Conservation (phyloP, 1,140 invertebrate genomes). For the Hyphantria cunea region DNA sequence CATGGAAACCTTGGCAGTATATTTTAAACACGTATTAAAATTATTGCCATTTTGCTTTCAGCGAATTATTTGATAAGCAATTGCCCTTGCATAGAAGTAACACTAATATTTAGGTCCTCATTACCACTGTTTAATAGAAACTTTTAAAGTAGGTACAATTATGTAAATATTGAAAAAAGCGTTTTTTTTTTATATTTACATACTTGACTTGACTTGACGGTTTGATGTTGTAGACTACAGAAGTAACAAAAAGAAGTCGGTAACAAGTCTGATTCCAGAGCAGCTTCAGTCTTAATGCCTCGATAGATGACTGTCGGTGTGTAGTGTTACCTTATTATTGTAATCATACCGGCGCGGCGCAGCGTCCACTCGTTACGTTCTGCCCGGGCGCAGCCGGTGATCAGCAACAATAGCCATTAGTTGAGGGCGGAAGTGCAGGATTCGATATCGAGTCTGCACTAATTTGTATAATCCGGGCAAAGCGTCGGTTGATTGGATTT, state of each 20-base stretch:
- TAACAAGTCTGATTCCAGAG: background rate
- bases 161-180: too few species aligned
- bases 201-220: too few species aligned
- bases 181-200: too few species aligned
- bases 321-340: constrained; percentile 10
- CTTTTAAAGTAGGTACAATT: too few species aligned
- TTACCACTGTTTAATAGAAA: too few species aligned
- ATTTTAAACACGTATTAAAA: too few species aligned
- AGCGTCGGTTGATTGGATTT: constrained; percentile 58
- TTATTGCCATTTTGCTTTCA: background rate
- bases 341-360: constrained; percentile 12
- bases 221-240: background rate
- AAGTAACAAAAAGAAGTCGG: background rate
- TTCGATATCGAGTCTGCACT: background rate
- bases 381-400: background rate
- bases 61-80: background rate
- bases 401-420: background rate
- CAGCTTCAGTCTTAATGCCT: background rate
- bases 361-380: background rate
- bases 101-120: too few species aligned
- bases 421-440: constrained; percentile 26
- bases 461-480: constrained; percentile 20
- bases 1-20: background rate
- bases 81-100: too few species aligned
- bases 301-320: background rate